A percentile compares a stretch with the other conserved stretches of the same genome.
Evolutionary conservation across 2,113 vertebrate species (phyloP).

Genomic region (Oenanthe oenanthe): DNA sequence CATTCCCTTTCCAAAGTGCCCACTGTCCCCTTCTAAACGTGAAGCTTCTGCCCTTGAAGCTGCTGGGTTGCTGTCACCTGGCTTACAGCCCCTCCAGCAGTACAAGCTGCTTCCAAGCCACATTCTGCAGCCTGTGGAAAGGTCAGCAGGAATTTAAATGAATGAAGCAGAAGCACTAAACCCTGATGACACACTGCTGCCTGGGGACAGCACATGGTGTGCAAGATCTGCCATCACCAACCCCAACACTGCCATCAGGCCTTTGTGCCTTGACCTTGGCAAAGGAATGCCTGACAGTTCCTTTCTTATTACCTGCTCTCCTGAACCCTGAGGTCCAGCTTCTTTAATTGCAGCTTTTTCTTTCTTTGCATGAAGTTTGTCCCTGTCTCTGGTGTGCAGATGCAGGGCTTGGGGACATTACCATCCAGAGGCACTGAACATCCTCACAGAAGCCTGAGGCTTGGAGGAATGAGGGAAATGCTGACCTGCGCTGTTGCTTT

Average conservation of each 20-base stretch:
- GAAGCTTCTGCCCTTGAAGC: slow-evolving; percentile 50
- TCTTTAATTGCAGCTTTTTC: not conserved
- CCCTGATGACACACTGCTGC: not conserved
- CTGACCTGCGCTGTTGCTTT: not conserved
- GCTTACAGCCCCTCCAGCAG: slow-evolving; percentile 11
- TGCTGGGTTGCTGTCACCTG: slow-evolving; percentile 45
- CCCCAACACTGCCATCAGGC: not conserved
- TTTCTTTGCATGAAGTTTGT: not conserved
- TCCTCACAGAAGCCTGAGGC: not conserved
- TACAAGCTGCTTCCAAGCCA: slow-evolving; percentile 56
- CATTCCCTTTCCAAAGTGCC: not conserved
- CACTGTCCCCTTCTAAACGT: not conserved
- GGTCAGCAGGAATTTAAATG: slow-evolving; percentile 51
- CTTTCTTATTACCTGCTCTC: not conserved
- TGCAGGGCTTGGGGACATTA: not conserved
- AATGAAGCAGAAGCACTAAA: slow-evolving; percentile 27
- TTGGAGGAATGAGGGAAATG: not conserved
- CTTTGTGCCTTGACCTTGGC: not conserved
- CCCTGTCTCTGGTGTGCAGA: not conserved
- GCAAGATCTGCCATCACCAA: not conserved
- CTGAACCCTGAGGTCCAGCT: not conserved
- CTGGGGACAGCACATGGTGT: not conserved
- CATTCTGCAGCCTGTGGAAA: slow-evolving; percentile 42
- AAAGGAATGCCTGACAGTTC: not conserved
- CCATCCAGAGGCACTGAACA: not conserved